Evolutionary conservation across 2,113 vertebrate species (phyloP), one percentile per base, ranked within the genome.

Genomic region (Chaenogobius annularis): DNA sequence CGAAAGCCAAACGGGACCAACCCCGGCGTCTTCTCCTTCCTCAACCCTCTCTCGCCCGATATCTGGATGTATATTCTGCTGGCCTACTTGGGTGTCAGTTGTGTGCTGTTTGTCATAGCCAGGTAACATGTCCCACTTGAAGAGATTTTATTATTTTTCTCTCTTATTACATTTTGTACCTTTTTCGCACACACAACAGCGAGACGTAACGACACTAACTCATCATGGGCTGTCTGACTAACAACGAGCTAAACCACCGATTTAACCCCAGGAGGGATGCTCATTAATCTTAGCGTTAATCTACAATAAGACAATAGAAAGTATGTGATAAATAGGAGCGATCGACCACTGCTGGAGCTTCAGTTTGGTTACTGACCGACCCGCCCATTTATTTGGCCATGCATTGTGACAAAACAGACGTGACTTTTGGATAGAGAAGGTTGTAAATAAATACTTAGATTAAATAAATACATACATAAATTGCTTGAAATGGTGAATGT

Each of bases 21-120:
- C 93, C 97, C 96, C 68, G 97, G 97, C 91, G 97, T 99, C 94
- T 99, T 99, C 97, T 99, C 97, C 95, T 99, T 99, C 96, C 96
- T 99, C 95, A 98, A 97, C 95, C 97, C 97, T 89, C 97, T 99
- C 91, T 99, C 97, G 93, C 96, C 97, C 82, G 97, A 98, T 96
- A 98, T 99, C 96, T 99, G 97, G 97, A 99, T 99, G 97, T 99
- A 99, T 98, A 98, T 99, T 99, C 97, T 99, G 97, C 97, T 99
- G 95, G 97, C 97, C 96, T 99, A 98, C 97, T 98, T 99, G 96
- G 97, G 97, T 97, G 97, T 99, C 96, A 99, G 97, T 98, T 99
- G 97, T 97, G 97, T 99, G 97, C 97, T 99, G 96, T 99, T 99
- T 98, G 97, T 99, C 96, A 98, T 99, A 96, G 97, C 97, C 97